Evolutionary conservation across 2,797 vertebrate species (phyloP).

Genomic region (Cuniculus paca): DNA sequence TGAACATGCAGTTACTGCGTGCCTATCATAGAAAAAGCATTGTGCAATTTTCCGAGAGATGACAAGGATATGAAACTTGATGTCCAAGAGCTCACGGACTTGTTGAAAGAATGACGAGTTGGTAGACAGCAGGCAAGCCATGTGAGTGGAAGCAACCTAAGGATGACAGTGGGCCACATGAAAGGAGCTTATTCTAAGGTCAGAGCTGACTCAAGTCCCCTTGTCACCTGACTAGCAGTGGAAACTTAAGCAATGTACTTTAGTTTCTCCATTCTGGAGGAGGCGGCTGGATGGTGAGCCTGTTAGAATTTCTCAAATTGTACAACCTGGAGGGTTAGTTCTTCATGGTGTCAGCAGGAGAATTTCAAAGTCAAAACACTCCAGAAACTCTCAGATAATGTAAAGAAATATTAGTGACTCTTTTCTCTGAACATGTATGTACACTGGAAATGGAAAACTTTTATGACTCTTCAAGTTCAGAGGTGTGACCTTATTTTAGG

Average conservation of each 20-base stretch:
- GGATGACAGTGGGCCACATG: accelerated
- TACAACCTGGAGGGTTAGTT: not conserved
- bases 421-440: not conserved
- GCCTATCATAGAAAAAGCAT: not conserved
- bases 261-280: not conserved
- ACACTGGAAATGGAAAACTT: not conserved
- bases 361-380: not conserved
- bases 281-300: not conserved
- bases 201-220: not conserved
- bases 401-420: not conserved
- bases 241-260: not conserved
- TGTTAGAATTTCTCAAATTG: not conserved
- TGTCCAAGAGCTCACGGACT: not conserved
- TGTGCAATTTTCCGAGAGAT: not conserved
- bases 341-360: not conserved
- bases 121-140: not conserved
- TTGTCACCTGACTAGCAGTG: not conserved
- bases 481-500: not conserved
- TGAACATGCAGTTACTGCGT: not conserved
- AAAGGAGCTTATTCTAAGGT: not conserved
- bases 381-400: not conserved
- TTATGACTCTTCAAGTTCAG: no score
- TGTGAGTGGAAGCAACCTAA: not conserved
- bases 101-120: not conserved
- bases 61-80: not conserved